Evolutionary conservation across 2,888 invertebrate genomes (phyloP).

Genomic region (Athalia circularis): DNA sequence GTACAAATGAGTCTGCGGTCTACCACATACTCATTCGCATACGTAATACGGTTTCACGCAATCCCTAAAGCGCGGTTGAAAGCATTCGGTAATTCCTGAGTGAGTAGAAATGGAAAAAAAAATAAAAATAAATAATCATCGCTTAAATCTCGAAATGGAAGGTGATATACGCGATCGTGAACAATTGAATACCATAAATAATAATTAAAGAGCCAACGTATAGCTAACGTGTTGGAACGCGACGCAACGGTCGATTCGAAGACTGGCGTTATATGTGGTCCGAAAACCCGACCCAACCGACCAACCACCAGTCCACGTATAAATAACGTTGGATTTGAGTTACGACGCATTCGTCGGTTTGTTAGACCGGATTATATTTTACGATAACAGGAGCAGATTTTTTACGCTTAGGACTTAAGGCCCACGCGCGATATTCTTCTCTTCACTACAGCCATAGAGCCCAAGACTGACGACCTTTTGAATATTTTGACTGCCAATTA

Average conservation of each 20-base stretch:
- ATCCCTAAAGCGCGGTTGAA: background rate
- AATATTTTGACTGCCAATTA: constrained; percentile 37
- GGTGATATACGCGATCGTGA: constrained; percentile 39
- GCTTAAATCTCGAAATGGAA: constrained; percentile 23
- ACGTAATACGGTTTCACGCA: constrained; percentile 19
- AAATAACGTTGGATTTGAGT: constrained; percentile 57
- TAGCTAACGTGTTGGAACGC: background rate
- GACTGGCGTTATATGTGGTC: background rate
- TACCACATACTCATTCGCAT: constrained; percentile 28
- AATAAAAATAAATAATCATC: constrained; percentile 3
- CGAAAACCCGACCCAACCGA: constrained; percentile 17
- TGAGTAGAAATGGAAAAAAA: no score
- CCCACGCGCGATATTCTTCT: constrained; percentile 12
- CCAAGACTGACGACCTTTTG: constrained; percentile 20
- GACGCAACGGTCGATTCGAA: constrained; percentile 17
- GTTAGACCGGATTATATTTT: constrained; percentile 58
- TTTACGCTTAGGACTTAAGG: constrained; percentile 30
- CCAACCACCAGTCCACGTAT: constrained; percentile 55
- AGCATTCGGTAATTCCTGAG: constrained; percentile 28
- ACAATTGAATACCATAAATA: constrained; percentile 62
- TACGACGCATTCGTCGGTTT: constrained; percentile 56
- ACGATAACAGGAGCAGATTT: constrained; percentile 50
- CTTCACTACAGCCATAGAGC: no score
- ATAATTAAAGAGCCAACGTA: constrained; percentile 59
- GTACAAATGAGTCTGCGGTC: constrained; percentile 6